Evolutionary conservation across 1,140 invertebrate genomes (phyloP).

Genomic region (Leptonema lineaticorne): DNA sequence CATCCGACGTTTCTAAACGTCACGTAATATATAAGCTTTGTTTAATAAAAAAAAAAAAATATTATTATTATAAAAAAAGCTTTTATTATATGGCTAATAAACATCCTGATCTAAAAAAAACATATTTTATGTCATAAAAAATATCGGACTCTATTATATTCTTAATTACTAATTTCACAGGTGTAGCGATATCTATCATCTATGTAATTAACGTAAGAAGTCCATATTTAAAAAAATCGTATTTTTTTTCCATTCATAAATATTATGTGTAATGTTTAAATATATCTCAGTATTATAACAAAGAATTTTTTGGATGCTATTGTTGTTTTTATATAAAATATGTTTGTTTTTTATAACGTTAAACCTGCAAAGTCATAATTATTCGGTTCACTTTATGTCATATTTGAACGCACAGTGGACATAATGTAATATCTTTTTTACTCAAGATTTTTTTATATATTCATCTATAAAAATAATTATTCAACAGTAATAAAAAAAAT

Average conservation of each 20-base stretch:
- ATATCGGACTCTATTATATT: background rate
- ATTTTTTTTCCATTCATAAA: background rate
- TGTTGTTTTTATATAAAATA: too few relatives aligned
- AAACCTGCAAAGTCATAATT: too few relatives aligned
- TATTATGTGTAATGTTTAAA: too few relatives aligned
- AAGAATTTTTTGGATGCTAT: too few relatives aligned
- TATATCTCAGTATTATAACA: too few relatives aligned
- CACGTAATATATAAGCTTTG: conserved; percentile 8
- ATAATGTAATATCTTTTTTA: too few relatives aligned
- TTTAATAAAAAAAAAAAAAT: background rate
- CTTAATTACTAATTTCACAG: conserved; percentile 15
- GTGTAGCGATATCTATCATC: background rate
- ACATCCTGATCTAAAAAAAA: background rate
- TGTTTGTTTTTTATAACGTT: too few relatives aligned
- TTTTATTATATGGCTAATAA: background rate
- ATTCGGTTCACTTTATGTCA: too few relatives aligned
- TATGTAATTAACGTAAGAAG: background rate
- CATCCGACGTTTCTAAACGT: background rate
- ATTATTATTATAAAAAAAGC: background rate
- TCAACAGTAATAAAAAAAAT: too few relatives aligned
- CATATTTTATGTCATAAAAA: background rate
- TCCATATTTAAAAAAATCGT: background rate
- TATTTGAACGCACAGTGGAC: too few relatives aligned
- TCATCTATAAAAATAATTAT: too few relatives aligned
- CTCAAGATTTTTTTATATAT: too few relatives aligned